These are phyloP conservation scores for Patella pellucida DNA, from an alignment of 2,888 invertebrate species.

Conservation along the genomic window DNA sequence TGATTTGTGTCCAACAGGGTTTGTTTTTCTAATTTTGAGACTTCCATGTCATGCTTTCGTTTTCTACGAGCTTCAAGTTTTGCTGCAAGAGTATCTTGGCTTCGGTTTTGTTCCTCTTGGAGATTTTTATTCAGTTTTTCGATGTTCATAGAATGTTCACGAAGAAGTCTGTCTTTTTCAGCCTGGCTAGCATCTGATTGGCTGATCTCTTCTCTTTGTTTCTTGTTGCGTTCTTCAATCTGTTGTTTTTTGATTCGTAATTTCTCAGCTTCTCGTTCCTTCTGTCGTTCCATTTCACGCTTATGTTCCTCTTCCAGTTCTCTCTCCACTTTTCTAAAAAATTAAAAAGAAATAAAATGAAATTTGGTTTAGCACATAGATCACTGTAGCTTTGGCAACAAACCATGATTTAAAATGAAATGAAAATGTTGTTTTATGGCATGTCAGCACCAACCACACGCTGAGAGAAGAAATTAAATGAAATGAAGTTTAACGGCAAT, in stretches of 20 bases:
- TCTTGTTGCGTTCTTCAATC: constrained; percentile 52
- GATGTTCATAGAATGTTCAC: constrained; percentile 61
- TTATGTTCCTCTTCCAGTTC: constrained; percentile 58
- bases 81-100: constrained; percentile 47
- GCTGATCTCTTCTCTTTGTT: constrained; percentile 55
- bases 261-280: constrained; percentile 56
- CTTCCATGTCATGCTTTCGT: constrained; percentile 49
- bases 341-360: constrained; percentile 7
- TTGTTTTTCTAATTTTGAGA: constrained; percentile 53
- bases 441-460: no score
- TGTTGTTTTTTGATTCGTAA: constrained; percentile 54
- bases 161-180: constrained; percentile 55
- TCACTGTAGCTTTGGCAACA: no score
- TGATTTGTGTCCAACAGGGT: constrained; percentile 51
- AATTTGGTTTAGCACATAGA: background rate
- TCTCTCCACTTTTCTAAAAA: constrained; percentile 53
- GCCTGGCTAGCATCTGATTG: constrained; percentile 51
- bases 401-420: no score
- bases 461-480: no score
- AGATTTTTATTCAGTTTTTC: constrained; percentile 50
- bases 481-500: no score
- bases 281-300: constrained; percentile 56
- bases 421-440: no score
- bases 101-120: constrained; percentile 51
- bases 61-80: constrained; percentile 62